phyloP scores from a whole-genome alignment of 2,888 invertebrate genomes.

The Parthenolecanium corni region DNA sequence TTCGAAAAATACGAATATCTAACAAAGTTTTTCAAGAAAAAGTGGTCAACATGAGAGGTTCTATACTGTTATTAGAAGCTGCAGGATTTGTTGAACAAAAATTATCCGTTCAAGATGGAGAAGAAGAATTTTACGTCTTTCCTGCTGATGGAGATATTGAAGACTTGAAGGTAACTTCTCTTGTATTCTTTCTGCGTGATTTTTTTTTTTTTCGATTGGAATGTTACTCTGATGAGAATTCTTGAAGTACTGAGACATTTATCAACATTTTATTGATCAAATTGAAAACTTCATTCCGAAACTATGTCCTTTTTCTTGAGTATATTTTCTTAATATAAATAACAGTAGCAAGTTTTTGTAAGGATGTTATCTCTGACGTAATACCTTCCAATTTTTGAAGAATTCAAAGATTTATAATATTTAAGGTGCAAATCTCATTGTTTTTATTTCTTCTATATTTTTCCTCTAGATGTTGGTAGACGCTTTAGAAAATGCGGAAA shows the following conservation, averaged over 20 bases:
- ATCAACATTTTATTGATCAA: too few relatives aligned
- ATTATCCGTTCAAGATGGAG: slow-evolving; percentile 47
- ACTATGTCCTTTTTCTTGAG: too few relatives aligned
- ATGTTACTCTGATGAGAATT: not conserved
- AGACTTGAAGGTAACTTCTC: slow-evolving; percentile 42
- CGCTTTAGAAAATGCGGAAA: slow-evolving; percentile 64
- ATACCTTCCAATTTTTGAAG: too few relatives aligned
- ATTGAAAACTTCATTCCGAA: too few relatives aligned
- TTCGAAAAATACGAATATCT: slow-evolving; percentile 71
- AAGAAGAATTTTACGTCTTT: slow-evolving; percentile 59
- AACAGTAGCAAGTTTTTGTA: too few relatives aligned
- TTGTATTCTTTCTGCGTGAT: not conserved
- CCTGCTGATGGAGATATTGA: slow-evolving; percentile 45
- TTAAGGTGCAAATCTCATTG: too few relatives aligned
- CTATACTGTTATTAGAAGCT: slow-evolving; percentile 65
- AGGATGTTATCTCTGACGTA: too few relatives aligned
- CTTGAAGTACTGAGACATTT: too few relatives aligned
- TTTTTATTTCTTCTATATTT: too few relatives aligned
- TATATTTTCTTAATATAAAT: too few relatives aligned
- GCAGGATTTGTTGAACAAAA: slow-evolving; percentile 64
- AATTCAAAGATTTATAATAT: too few relatives aligned
- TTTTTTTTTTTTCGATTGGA: slow-evolving; percentile 32
- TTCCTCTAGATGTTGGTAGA: slow-evolving; percentile 52
- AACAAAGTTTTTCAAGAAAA: slow-evolving; percentile 75
- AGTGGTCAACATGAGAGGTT: slow-evolving; percentile 66